Evolutionary conservation across 2,113 vertebrate genomes (phyloP).

Genomic region (Bubo bubo): DNA sequence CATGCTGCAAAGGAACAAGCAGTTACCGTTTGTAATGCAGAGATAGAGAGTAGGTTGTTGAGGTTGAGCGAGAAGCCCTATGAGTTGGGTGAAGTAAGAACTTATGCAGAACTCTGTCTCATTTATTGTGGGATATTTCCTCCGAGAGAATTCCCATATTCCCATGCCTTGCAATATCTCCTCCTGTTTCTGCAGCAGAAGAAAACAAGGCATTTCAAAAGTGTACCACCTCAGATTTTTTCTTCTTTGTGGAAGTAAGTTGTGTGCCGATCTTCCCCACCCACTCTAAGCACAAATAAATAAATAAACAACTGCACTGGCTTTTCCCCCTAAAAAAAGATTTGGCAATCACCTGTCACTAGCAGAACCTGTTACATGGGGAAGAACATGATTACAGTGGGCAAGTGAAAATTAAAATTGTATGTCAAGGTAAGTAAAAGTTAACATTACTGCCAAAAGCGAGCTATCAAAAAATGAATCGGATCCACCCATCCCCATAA

Average conservation of each 20-base stretch:
- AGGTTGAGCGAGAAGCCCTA: neutral
- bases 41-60: neutral
- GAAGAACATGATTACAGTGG: neutral
- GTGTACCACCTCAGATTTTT: neutral
- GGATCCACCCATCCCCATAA: slow-evolving; percentile 34
- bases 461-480: slow-evolving; percentile 42
- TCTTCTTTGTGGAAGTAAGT: neutral
- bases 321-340: slow-evolving; percentile 25
- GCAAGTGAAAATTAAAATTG: slow-evolving; percentile 26
- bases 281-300: neutral
- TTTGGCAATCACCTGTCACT: slow-evolving; percentile 29
- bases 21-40: neutral
- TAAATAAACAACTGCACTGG: slow-evolving; percentile 6
- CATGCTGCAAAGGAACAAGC: neutral
- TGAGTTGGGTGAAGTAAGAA: slow-evolving; percentile 3
- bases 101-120: neutral
- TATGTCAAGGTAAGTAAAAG: slow-evolving; percentile 25
- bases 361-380: slow-evolving; percentile 56
- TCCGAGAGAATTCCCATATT: slow-evolving; percentile 74
- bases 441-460: slow-evolving; percentile 4
- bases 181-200: slow-evolving; percentile 61
- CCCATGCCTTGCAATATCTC: slow-evolving; percentile 43
- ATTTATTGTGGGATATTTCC: slow-evolving; percentile 77
- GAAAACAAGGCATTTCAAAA: neutral
- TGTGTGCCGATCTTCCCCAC: neutral